These are phyloP conservation scores for Lasiurus cinereus DNA, from an alignment of 2,113 vertebrate genomes.

Conservation along the genomic window DNA sequence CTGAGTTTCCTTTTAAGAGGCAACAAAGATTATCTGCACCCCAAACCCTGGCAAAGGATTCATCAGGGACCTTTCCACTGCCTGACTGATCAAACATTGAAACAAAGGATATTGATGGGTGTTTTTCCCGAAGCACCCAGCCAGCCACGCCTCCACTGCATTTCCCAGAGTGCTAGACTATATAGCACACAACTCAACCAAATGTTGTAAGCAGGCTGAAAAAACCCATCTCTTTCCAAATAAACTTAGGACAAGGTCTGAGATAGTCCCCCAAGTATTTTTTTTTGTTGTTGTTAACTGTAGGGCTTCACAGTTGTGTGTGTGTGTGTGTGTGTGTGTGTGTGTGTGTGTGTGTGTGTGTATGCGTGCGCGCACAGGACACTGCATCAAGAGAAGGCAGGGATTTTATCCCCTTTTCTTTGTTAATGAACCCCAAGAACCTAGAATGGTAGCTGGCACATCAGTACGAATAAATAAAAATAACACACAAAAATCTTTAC, in stretches of 20 bases:
- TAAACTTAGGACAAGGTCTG: not conserved
- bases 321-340: not conserved
- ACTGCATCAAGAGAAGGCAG: not conserved
- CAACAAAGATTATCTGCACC: not conserved
- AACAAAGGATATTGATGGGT: not conserved
- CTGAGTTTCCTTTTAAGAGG: too few relatives aligned
- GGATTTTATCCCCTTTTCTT: not conserved
- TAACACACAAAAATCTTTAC: slow-evolving; percentile 94
- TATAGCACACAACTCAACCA: not conserved
- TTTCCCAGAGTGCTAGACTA: not conserved
- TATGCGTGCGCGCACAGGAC: too few relatives aligned
- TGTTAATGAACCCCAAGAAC: not conserved
- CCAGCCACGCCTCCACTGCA: not conserved
- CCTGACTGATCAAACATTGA: not conserved
- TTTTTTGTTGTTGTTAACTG: not conserved
- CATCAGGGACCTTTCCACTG: not conserved
- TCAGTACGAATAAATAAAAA: not conserved
- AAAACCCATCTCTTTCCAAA: not conserved
- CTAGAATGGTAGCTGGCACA: not conserved
- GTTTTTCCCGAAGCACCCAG: not conserved
- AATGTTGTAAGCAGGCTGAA: not conserved
- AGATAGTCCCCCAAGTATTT: not conserved
- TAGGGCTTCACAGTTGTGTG: not conserved
- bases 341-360: accelerated
- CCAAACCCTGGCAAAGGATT: not conserved